Conservation (phyloP, 2,113 vertebrate species). For the Clarias gariepinus region DNA sequence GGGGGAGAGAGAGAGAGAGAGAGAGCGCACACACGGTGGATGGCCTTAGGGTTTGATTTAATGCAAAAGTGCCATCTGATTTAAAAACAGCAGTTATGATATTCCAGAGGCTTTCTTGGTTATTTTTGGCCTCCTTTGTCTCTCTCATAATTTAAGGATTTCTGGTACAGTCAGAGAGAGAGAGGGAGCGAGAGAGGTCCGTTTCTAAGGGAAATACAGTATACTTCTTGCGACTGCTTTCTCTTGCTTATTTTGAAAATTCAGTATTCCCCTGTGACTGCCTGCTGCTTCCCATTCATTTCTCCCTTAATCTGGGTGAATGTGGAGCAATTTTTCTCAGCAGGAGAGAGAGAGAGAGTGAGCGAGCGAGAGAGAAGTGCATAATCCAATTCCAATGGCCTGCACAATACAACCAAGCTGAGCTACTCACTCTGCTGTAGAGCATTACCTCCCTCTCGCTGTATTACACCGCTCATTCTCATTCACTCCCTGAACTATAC, state of each 20-base stretch:
- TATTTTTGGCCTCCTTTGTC: neutral
- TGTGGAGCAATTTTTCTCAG: conserved; percentile 71
- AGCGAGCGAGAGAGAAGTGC: conserved; percentile 54
- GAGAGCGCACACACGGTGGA: neutral
- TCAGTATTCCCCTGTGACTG: conserved; percentile 19
- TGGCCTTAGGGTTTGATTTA: conserved; percentile 15
- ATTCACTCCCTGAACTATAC: conserved; percentile 11
- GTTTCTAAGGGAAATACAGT: neutral
- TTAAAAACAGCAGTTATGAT: conserved; percentile 28
- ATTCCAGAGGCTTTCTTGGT: conserved; percentile 25
- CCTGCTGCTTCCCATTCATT: conserved; percentile 62
- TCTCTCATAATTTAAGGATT: neutral
- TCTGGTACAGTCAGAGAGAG: neutral
- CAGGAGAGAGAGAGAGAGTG: conserved; percentile 45
- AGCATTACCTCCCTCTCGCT: conserved; percentile 16
- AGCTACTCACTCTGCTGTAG: conserved; percentile 24
- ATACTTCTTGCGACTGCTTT: neutral
- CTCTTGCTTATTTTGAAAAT: conserved; percentile 44
- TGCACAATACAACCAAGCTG: conserved; percentile 35
- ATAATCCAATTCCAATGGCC: conserved; percentile 73
- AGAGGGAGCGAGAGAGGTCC: neutral
- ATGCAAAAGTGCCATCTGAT: conserved; percentile 23
- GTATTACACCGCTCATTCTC: neutral
- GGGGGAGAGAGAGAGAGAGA: too few species aligned
- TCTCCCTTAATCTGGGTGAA: conserved; percentile 72